Evolutionary conservation across 1,140 invertebrate species (phyloP).

Genomic region (Drosophila burlai): DNA sequence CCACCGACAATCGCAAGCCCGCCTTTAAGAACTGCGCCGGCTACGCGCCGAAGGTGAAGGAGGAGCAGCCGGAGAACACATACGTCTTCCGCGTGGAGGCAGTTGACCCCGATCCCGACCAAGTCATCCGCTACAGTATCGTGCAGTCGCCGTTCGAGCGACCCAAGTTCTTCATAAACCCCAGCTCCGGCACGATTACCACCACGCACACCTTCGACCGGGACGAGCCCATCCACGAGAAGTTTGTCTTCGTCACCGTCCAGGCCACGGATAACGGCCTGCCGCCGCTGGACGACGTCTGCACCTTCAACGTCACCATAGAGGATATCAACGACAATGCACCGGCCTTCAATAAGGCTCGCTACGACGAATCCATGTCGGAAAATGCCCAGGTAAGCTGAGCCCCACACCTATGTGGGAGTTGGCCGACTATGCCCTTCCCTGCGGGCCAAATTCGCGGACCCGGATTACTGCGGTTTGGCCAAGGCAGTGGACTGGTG

Average conservation of each 20-base stretch:
- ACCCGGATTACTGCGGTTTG: slow-evolving; percentile 83
- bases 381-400: slow-evolving; percentile 78
- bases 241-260: slow-evolving; percentile 89
- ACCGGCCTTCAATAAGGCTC: slow-evolving; percentile 94
- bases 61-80: slow-evolving; percentile 88
- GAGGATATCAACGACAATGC: slow-evolving; percentile 95
- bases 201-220: slow-evolving; percentile 92
- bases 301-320: slow-evolving; percentile 94
- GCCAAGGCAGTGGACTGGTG: slow-evolving; percentile 15
- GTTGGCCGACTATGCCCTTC: neutral
- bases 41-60: slow-evolving; percentile 88
- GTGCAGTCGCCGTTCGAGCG: slow-evolving; percentile 90
- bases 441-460: slow-evolving; percentile 60
- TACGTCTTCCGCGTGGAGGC: slow-evolving; percentile 88
- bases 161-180: slow-evolving; percentile 92
- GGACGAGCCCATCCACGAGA: slow-evolving; percentile 94
- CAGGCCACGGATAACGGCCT: slow-evolving; percentile 94
- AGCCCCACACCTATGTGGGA: too few species aligned
- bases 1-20: slow-evolving; percentile 89
- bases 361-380: slow-evolving; percentile 85
- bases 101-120: slow-evolving; percentile 90
- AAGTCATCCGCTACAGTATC: slow-evolving; percentile 92
- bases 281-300: slow-evolving; percentile 93
- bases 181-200: slow-evolving; percentile 90
- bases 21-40: slow-evolving; percentile 89